Conservation (phyloP, 2,797 vertebrate species). For the Myotis findleyi region DNA sequence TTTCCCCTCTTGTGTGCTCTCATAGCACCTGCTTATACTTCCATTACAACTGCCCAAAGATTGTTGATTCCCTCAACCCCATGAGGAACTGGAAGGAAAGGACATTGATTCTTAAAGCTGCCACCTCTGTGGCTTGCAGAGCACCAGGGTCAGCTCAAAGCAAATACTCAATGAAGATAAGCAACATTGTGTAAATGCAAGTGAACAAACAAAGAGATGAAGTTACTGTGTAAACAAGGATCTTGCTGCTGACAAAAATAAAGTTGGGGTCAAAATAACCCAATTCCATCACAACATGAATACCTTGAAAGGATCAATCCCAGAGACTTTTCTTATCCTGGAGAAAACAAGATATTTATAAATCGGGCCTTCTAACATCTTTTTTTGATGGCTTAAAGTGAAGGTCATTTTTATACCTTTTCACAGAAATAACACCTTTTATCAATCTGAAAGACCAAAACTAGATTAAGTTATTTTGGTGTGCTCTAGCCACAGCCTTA, state of each 20-base stretch:
- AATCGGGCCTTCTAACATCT: background rate
- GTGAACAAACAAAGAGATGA: background rate
- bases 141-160: background rate
- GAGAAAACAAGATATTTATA: constrained; percentile 4
- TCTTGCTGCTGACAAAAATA: constrained; percentile 22
- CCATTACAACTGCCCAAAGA: background rate
- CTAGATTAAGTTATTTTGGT: background rate
- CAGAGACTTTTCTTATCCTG: background rate
- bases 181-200: background rate
- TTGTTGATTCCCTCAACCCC: background rate
- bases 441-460: constrained; percentile 42
- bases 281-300: background rate
- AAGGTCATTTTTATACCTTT: background rate
- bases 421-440: background rate
- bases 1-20: background rate
- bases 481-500: background rate
- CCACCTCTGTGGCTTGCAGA: background rate
- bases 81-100: background rate
- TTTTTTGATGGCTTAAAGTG: background rate
- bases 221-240: background rate
- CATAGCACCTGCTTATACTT: background rate
- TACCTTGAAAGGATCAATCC: background rate
- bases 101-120: background rate
- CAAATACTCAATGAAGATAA: background rate
- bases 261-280: background rate